Base-by-base conservation (phyloP, 2,797 vertebrate genomes). In the Chlorospingus semifuscus region DNA sequence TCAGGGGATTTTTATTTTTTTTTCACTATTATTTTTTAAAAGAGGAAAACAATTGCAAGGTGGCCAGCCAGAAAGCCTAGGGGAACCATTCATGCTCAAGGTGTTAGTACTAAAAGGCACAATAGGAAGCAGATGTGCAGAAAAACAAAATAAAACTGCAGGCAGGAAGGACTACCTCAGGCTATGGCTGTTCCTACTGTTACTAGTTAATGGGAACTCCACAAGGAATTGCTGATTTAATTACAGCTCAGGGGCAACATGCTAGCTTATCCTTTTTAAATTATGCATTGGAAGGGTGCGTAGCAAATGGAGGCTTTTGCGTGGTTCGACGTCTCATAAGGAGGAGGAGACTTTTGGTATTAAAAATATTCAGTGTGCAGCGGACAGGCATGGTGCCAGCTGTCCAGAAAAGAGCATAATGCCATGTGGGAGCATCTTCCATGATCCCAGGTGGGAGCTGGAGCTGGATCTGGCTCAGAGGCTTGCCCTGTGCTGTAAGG, bases 71-170 rank as follows among this genome's bases (percentile, higher is more conserved):
- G 91, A 90, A 92, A 90, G 79, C 82, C 92, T 74, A 16, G 32
- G 79, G 94, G 87, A 95, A 53, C 78, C 53, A 77, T 81, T 79
- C 59, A 17, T 46, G 34, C 89, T 96, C 71, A 90, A 92, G 84
- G 92, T 96, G 94, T 94, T 92, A 85, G 87, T 30, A 89, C 92
- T 92, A 93, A 93, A 93, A 95, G 34, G 75, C 78, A 79, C 8
- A 4, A 96, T 95, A 89, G 87, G 89, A 97, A 97, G 90, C 96
- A 97, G 94, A 96, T 96, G 94, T 95, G 90, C 83, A 93, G 78
- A 87, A 81, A 82, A 93, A 15, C 55, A 84, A 95, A 93, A 88
- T 55, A 83, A 87, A 96, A 79, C 32, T 89, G 27, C 80, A 84
- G 72, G 81, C 95, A 87, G 84, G 74, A 91, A 87, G 47, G 79